Evolutionary conservation across 2,797 vertebrate species (phyloP).

Genomic region (Erithacus rubecula): DNA sequence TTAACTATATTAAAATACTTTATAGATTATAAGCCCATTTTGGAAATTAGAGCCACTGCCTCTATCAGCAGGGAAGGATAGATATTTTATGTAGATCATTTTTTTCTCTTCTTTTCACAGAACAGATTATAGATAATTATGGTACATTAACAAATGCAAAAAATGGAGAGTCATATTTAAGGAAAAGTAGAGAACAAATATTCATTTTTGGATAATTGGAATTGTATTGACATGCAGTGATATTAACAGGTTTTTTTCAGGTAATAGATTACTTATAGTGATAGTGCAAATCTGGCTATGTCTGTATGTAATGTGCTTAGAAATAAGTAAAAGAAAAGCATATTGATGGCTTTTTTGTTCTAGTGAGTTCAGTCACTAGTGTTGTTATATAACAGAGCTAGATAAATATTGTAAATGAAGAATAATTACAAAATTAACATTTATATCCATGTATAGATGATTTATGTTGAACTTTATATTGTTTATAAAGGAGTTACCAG

Average conservation of each 20-base stretch:
- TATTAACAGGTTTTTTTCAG: neutral
- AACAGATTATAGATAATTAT: neutral
- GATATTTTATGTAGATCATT: neutral
- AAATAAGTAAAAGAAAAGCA: neutral
- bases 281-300: neutral
- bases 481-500: neutral
- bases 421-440: neutral
- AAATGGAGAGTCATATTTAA: neutral
- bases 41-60: neutral
- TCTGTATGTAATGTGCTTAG: neutral
- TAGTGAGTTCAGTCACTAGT: neutral
- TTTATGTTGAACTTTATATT: neutral
- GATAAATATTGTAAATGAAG: neutral
- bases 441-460: neutral
- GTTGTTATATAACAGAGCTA: neutral
- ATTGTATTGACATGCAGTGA: neutral
- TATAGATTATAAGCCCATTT: neutral
- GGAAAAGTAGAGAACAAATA: neutral
- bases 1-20: neutral
- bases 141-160: slow-evolving; percentile 17
- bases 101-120: neutral
- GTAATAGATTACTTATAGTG: neutral
- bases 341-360: neutral
- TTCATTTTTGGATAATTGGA: slow-evolving; percentile 1
- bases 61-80: neutral